Base-by-base conservation (phyloP, 2,113 vertebrate species). In the Siniperca chuatsi region DNA sequence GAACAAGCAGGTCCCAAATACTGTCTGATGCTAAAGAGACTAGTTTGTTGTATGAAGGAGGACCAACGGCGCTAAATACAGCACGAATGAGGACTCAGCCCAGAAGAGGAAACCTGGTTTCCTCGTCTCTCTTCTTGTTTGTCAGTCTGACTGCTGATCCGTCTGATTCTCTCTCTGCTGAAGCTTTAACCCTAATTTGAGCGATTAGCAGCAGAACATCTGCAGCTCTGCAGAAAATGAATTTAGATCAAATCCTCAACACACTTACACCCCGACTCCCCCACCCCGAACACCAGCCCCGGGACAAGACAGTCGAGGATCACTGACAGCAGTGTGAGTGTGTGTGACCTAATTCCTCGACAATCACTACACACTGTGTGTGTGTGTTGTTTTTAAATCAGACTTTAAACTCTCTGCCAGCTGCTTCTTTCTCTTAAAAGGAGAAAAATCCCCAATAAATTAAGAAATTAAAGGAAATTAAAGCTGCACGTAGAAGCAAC, bases 281-380 rank as follows among this genome's bases (percentile, higher is more conserved):
- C 40, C 40, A 40, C 40, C 40, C 10, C 10, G 13, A 6, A 46
- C 52, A 21, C 42, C 18, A 2, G 5, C 8, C 16, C 4, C 33
- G 18, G 20, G 70, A 83, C 6, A 42, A 40, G 77, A 52, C 40
- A 2, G 25, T 42, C 25, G 4, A 81, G 90, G 83, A 87, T 89
- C 79, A 85, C 40, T 68, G 84, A 66, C 60, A 18, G 23, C 25
- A 46, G 55, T 9, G 55, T 37, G 69, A 29, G 69, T 76, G 60
- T 8, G 69, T 86, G 88, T 87, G 88, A 91, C 91, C 94, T 90
- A 92, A 89, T 93, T 93, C 88, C 83, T 91, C 25, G 15, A 90
- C 81, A 90, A 85, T 86, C 92, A 67, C 40, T n/a, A 1, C 29
- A 64, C 69, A 66, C 9, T 13, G 54, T 18, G 37, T 46, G 75